Evolutionary conservation across 2,888 invertebrate species (phyloP).

Genomic region (Caenorhabditis sp.): DNA sequence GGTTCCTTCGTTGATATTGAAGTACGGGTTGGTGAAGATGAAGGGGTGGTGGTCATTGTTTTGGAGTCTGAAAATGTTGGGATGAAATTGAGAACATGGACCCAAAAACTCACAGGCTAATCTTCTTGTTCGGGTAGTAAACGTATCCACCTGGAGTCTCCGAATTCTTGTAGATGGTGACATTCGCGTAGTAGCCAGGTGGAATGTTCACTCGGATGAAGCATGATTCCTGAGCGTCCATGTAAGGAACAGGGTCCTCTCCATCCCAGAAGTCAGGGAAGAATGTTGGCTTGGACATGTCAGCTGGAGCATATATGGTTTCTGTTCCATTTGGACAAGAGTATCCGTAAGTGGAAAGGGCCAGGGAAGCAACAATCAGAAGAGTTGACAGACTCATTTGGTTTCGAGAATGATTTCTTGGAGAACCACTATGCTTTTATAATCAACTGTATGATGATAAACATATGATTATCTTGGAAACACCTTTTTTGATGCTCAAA

Average conservation of each 20-base stretch:
- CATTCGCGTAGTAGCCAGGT: conserved; percentile 26
- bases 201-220: conserved; percentile 13
- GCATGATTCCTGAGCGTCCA: conserved; percentile 2
- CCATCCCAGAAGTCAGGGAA: conserved; percentile 12
- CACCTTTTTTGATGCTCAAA: not conserved
- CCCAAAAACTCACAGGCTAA: conserved; percentile 8
- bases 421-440: not conserved
- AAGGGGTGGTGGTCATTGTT: conserved; percentile 37
- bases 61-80: conserved; percentile 10
- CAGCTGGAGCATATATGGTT: conserved; percentile 17
- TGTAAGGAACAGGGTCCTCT: not conserved
- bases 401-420: conserved; percentile 4
- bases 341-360: conserved; percentile 12
- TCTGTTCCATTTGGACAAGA: conserved; percentile 2
- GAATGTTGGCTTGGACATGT: conserved; percentile 21
- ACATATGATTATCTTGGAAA: not conserved
- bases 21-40: conserved; percentile 21
- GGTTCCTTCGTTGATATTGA: conserved; percentile 9
- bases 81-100: not conserved
- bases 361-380: conserved; percentile 11
- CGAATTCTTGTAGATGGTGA: conserved; percentile 16
- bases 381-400: conserved; percentile 11
- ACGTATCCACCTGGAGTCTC: conserved; percentile 6
- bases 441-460: not conserved
- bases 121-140: conserved; percentile 17